Base-by-base conservation (phyloP, 1,140 invertebrate genomes). In the Heliconius himera region DNA sequence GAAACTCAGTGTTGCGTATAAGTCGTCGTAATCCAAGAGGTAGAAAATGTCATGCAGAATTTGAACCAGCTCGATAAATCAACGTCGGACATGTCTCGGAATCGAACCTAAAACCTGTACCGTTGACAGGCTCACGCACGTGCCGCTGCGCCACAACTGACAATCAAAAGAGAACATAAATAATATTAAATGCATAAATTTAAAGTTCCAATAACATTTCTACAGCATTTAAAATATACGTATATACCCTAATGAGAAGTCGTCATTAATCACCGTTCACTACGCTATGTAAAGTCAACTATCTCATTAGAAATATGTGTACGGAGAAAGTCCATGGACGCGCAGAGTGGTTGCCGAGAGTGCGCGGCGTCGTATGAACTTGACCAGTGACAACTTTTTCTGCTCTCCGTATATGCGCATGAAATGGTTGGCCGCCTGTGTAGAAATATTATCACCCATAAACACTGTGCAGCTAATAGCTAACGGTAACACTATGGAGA, bases 371-470 rank as follows among this genome's bases (percentile, higher is more conserved):
- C 79, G 75, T 81, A 73, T 76, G 54, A 60, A 78, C 60, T 70
- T 41, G 73, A 78, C 72, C 5, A 75, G 76, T 72, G 80, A 74
- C 76, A 66, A 81, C 72, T 81, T 81, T 81, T 81, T 81, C 49
- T 74, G 36, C 46, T 29, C n/a, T 70, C 73, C 60, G 46, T 81
- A 81, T 81, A 81, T 78, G 80, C 29, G 26, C 66, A 81, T 78
- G 80, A 81, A 81, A 81, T 75, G 71, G 33, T 81, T 36, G 33
- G 33, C 76, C 56, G 38, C 56, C 16, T 77, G 70, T 75, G 54
- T 46, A 41, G 20, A 22, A 70, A 78, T 60, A 81, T 46, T 78
- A 82, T 76, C 71, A 71, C 54, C 73, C 51, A 78, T 81, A 81
- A 81, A 81, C 70, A 81, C 71, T 46, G 72, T 75, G 73, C 66